Percentiles rank a stretch among this genome's conserved stretches.
These are phyloP conservation scores for Dryobota labecula DNA, from an alignment of 2,888 invertebrate genomes.

Conservation along the genomic window DNA sequence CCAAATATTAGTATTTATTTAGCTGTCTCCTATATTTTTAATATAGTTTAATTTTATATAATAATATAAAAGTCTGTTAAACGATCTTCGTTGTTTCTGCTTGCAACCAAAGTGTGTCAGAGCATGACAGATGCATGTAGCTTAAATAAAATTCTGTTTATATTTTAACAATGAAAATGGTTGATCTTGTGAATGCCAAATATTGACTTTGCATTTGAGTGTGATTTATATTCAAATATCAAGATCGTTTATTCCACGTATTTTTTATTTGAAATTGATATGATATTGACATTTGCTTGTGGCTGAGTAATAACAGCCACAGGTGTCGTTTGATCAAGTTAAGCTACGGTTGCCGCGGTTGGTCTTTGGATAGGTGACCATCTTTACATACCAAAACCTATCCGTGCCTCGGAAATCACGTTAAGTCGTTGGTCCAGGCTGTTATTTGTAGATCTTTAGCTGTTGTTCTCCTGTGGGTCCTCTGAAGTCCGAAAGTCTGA, in stretches of 20 bases:
- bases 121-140: constrained; percentile 32
- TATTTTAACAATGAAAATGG: constrained; percentile 30
- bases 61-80: constrained; percentile 22
- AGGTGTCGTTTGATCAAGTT: no score
- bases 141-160: constrained; percentile 36
- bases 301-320: no score
- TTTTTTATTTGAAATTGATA: neutral
- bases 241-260: constrained; percentile 19
- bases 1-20: constrained; percentile 82
- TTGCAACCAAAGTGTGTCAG: constrained; percentile 15
- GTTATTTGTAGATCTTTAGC: no score
- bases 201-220: constrained; percentile 20
- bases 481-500: no score
- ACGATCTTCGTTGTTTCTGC: constrained; percentile 33
- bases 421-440: no score
- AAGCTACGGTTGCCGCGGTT: no score
- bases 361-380: no score
- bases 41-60: constrained; percentile 46
- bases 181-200: constrained; percentile 45
- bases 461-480: no score
- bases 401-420: no score
- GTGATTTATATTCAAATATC: constrained; percentile 34
- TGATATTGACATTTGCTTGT: constrained; percentile 10
- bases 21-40: constrained; percentile 49
- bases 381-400: no score